Conservation (phyloP, 2,797 vertebrate species). For the Discoglossus pictus region DNA sequence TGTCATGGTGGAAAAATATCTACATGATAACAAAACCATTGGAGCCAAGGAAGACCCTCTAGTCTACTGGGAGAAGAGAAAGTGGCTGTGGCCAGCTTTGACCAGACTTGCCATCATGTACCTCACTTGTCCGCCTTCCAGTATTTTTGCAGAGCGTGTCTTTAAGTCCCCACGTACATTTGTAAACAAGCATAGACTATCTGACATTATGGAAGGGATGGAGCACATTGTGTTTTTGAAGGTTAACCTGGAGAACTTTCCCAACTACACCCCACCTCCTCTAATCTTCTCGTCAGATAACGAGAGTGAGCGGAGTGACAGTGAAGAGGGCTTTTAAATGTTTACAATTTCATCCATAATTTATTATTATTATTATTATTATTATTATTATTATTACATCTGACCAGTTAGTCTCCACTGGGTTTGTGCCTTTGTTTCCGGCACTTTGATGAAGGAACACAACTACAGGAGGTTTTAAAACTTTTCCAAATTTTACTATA, state of each 20-base stretch:
- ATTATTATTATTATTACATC: no score
- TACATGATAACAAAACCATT: conserved; percentile 55
- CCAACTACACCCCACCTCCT: conserved; percentile 35
- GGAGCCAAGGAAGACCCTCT: conserved; percentile 54
- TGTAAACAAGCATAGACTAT: conserved; percentile 40
- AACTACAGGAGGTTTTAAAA: no score
- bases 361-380: no score
- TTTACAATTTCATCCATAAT: no score
- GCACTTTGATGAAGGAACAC: no score
- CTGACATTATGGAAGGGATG: conserved; percentile 52
- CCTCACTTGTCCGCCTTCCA: conserved; percentile 56
- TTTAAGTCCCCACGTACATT: conserved; percentile 50
- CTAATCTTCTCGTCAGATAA: conserved; percentile 53
- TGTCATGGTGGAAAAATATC: conserved; percentile 58
- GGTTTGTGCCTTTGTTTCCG: no score
- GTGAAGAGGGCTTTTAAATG: conserved; percentile 51
- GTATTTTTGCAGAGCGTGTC: conserved; percentile 53
- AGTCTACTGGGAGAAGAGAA: conserved; percentile 54
- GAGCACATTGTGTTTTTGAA: conserved; percentile 59
- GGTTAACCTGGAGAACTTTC: conserved; percentile 54
- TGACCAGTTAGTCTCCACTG: no score
- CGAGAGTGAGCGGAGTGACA: conserved; percentile 51
- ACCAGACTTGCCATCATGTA: conserved; percentile 58
- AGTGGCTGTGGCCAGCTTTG: conserved; percentile 54
- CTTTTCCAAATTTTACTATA: no score